These are phyloP conservation scores for Ectropis crepuscularia DNA, from an alignment of 2,888 invertebrate species.

Conservation along the genomic window DNA sequence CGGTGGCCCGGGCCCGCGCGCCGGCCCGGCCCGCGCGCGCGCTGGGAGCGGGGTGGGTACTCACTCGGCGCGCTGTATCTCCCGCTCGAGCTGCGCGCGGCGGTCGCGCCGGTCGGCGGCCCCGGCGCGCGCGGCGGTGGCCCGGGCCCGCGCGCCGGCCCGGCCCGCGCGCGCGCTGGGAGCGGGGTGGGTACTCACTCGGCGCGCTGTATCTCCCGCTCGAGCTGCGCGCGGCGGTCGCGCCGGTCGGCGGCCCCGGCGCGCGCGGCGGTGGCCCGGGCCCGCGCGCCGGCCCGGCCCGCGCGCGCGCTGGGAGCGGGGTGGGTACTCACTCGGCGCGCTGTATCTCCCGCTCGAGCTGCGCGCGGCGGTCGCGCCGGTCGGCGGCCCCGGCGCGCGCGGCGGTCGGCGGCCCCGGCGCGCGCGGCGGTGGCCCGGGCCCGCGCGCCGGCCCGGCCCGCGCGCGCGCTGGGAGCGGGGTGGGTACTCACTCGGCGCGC, in stretches of 20 bases:
- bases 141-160: conserved; percentile 9
- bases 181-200: conserved; percentile 31
- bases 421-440: conserved; percentile 29
- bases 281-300: conserved; percentile 10
- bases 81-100: background rate
- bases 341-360: background rate
- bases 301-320: conserved; percentile 5
- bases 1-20: conserved; percentile 7
- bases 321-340: background rate
- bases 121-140: conserved; percentile 7
- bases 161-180: too few species aligned
- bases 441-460: too few species aligned
- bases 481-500: conserved; percentile 27
- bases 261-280: background rate
- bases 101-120: background rate
- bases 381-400: conserved; percentile 3
- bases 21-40: conserved; percentile 13
- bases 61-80: background rate
- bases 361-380: background rate
- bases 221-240: conserved; percentile 40
- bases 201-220: conserved; percentile 37
- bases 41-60: background rate
- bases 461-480: too few species aligned
- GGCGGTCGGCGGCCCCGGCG: conserved; percentile 11
- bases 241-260: conserved; percentile 28